phyloP scores from a whole-genome alignment of 2,113 vertebrate genomes.

The Pantherophis guttatus region DNA sequence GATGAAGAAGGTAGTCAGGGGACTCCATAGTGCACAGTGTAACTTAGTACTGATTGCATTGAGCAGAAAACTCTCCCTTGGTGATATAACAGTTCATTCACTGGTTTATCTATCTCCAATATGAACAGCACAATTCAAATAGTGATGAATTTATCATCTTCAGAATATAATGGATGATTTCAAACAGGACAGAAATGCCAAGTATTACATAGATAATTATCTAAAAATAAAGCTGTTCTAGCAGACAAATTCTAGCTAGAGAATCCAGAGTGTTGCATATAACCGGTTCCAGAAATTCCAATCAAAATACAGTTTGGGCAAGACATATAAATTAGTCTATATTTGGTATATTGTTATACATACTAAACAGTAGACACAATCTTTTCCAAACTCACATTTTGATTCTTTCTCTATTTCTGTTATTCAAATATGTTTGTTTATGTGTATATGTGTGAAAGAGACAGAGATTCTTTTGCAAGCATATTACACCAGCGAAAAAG shows the following conservation, averaged over 20 bases:
- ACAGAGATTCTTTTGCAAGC: not conserved
- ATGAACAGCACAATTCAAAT: fast-evolving
- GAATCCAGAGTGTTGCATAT: not conserved
- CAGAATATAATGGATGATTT: not conserved
- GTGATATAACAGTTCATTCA: fast-evolving
- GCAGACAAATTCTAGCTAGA: not conserved
- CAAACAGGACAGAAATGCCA: not conserved
- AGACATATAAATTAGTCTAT: not conserved
- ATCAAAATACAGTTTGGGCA: not conserved
- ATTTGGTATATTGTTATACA: not conserved
- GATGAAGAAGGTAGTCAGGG: not conserved
- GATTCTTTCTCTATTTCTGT: not conserved
- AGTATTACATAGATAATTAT: slow-evolving; percentile 9
- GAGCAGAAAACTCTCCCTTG: fast-evolving
- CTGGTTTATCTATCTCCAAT: fast-evolving
- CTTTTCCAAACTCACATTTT: not conserved
- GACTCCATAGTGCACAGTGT: fast-evolving
- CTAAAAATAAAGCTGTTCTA: not conserved
- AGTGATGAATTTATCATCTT: fast-evolving
- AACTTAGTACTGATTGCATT: not conserved
- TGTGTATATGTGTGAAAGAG: not conserved
- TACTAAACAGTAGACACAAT: not conserved
- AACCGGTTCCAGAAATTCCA: not conserved
- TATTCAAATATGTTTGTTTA: not conserved
- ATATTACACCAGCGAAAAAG: not conserved